Base-by-base conservation (phyloP, 2,888 invertebrate species). In the Lamellibrachia columna region DNA sequence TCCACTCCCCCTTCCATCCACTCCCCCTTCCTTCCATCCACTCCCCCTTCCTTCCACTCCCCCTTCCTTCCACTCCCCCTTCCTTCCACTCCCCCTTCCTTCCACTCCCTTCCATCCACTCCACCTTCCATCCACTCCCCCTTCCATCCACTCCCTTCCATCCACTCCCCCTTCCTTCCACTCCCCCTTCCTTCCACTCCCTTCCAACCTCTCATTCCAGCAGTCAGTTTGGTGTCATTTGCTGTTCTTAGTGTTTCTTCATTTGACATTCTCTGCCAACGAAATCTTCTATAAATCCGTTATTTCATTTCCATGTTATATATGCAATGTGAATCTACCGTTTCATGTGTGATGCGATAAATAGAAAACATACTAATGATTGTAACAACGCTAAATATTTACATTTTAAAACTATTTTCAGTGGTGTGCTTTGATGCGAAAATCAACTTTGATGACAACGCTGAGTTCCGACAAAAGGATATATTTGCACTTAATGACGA, bases 351-450 rank as follows among this genome's bases (percentile, higher is more conserved):
- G 40, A 40, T 40, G 40, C 40, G 22, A 22, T 60, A 28, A 92
- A 91, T 28, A 53, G 93, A 93, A 91, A 90, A 7, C 2, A 93
- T n/a, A 52, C 75, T 52, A 91, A 1, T 60, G 52, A 40, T 40
- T 55, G 9, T 55, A 75, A 22, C 3, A 75, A 22, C 22, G 22
- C 22, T 15, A 22, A 15, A 15, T 75, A 22, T 75, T 22, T 75
- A 15, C 11, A 4, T 11, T 75, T 40, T 40, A 40, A 40, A 40
- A 40, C 40, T 40, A 40, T 40, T 40, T 40, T 22, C 95, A 96
- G 99, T 99, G 0, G 98, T 99, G 93, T 98, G 99, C 90, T 99
- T 99, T 92, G 99, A 99, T 97, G 99, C 99, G 6, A 99, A 99
- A 97, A 98, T 99, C 94, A 98, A 99, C 96, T 99, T 99, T 97